Evolutionary conservation across 92 coral and sea anemone species (phyloP).

Genomic region (Plumapathes pennacea): DNA sequence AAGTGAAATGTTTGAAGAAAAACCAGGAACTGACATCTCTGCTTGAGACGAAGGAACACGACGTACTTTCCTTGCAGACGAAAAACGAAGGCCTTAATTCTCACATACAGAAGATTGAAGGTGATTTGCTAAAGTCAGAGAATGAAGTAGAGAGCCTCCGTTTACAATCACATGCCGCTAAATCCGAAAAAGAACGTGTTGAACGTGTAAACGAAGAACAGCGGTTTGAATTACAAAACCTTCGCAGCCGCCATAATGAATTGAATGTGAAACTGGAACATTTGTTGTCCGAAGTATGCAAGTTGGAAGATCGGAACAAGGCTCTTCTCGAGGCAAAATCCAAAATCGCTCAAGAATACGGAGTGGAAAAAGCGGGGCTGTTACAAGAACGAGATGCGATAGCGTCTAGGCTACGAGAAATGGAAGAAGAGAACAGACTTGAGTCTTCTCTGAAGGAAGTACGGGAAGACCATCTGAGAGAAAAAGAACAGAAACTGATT

Average conservation of each 20-base stretch:
- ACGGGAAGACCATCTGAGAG: slow-evolving; percentile 41
- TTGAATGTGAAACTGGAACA: slow-evolving; percentile 46
- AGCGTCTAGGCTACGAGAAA: slow-evolving; percentile 12
- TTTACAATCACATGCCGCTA: slow-evolving; percentile 31
- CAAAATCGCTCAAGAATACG: slow-evolving; percentile 10
- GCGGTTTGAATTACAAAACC: slow-evolving; percentile 40
- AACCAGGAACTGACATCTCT: slow-evolving; percentile 54
- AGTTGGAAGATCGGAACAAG: slow-evolving; percentile 49
- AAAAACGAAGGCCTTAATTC: slow-evolving; percentile 40
- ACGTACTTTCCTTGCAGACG: slow-evolving; percentile 31
- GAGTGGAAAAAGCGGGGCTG: slow-evolving; percentile 32
- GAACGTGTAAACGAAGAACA: slow-evolving; percentile 47
- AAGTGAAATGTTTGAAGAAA: slow-evolving; percentile 51
- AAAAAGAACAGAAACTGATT: slow-evolving; percentile 45
- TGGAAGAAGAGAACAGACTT: slow-evolving; percentile 37
- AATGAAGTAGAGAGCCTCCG: slow-evolving; percentile 33
- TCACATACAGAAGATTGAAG: slow-evolving; percentile 47
- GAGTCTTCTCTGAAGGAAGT: slow-evolving; percentile 40
- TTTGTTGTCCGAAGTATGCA: slow-evolving; percentile 53
- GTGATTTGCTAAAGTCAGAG: slow-evolving; percentile 41
- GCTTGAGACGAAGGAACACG: slow-evolving; percentile 52
- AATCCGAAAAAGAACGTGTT: slow-evolving; percentile 45
- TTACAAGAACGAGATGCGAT: slow-evolving; percentile 15
- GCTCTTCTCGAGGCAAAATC: slow-evolving; percentile 37
- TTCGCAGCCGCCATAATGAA: slow-evolving; percentile 20